These are phyloP conservation scores for Thera obeliscata DNA, from an alignment of 2,888 invertebrate species.

Conservation along the genomic window DNA sequence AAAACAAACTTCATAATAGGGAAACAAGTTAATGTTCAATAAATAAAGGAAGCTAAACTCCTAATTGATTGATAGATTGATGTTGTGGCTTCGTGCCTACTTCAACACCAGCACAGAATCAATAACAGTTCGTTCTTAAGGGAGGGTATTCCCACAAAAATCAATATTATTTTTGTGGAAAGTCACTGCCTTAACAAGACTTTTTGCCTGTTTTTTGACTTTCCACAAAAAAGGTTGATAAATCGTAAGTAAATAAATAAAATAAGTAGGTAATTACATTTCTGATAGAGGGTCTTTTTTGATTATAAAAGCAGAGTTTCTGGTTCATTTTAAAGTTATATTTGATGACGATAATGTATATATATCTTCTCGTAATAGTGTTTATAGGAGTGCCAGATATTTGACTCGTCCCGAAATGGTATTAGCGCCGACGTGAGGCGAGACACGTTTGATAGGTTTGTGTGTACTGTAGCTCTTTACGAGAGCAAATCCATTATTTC, in stretches of 20 bases:
- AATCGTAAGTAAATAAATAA: too few species aligned
- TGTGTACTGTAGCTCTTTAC: neutral
- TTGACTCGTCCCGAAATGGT: constrained; percentile 14
- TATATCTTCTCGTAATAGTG: neutral
- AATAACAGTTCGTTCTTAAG: constrained; percentile 10
- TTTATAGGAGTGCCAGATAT: constrained; percentile 6
- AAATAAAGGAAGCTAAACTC: constrained; percentile 48
- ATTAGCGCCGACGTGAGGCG: constrained; percentile 8
- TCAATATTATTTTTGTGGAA: too few species aligned
- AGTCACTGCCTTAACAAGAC: too few species aligned
- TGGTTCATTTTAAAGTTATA: too few species aligned
- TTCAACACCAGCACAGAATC: constrained; percentile 21
- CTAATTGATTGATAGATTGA: constrained; percentile 60
- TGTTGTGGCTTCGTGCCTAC: constrained; percentile 39
- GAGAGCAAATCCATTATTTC: neutral
- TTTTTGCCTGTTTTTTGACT: too few species aligned
- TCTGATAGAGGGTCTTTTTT: too few species aligned
- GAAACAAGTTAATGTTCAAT: constrained; percentile 45
- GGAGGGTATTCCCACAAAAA: constrained; percentile 8
- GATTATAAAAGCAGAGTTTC: too few species aligned
- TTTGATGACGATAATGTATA: too few species aligned
- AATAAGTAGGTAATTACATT: too few species aligned
- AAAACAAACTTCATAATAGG: constrained; percentile 24
- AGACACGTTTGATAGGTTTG: constrained; percentile 3
- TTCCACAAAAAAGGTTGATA: too few species aligned